Evolutionary conservation across 92 coral and sea anemone species (phyloP), one percentile per base, ranked within the genome.

Genomic region (Desmophyllum pertusum): DNA sequence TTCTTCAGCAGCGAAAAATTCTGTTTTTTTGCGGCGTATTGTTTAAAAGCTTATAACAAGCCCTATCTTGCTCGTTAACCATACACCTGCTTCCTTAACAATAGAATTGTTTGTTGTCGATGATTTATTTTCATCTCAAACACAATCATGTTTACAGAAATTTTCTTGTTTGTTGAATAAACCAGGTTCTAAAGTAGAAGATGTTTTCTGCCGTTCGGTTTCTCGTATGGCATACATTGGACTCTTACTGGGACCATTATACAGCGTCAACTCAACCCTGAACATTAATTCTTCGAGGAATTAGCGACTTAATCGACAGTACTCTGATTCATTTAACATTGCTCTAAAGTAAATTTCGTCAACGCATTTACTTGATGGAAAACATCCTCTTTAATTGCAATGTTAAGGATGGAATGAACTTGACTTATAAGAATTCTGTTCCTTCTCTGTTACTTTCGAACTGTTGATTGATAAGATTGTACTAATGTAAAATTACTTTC

Each of bases 121-220:
- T 30, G 8, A 23, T 65, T n/a, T 31, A 23, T 65, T 45, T 29
- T 79, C 27, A 67, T 79, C 84, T 48, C 62, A n/a, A 65, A 79
- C 64, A 79, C 59, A 79, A 79, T 29, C 27, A 15, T 79, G 75
- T 46, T 79, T 79, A 31, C 39, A 64, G 62, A 42, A 45, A 23
- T 65, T 23, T 45, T 66, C 42, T 74, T 53, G 48, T 59, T 35
- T 67, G 35, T 66, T 48, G 59, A 37, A 31, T 43, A 35, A 64
- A 65, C 41, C 74, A 46, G 3, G 23, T 67, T 65, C 43, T 52
- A 75, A 35, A 53, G 81, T n/a, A 55, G 43, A 52, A 53, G 67
- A 48, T 31, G 78, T 33, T 72, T 33, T 31, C 23, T 29, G 29
- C 30, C 31, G 15, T 21, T 18, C 4, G 33, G 17, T 41, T 10